Evolutionary conservation across 2,888 invertebrate genomes (phyloP).

Genomic region (Bombylius major): DNA sequence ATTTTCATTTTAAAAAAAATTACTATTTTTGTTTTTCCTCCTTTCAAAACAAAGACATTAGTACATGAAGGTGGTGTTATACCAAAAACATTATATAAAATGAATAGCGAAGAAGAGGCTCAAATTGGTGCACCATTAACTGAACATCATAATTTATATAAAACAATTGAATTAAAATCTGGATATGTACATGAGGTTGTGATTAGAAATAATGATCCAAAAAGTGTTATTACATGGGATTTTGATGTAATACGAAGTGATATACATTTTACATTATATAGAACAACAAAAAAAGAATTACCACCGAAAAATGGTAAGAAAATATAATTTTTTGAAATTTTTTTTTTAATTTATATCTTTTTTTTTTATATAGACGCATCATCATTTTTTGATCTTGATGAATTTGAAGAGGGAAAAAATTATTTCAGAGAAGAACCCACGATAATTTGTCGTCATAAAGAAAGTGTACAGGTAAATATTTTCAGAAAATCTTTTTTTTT

Average conservation of each 20-base stretch:
- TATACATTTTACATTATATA: slow-evolving; percentile 66
- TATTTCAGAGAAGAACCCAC: slow-evolving; percentile 67
- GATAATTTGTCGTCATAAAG: slow-evolving; percentile 79
- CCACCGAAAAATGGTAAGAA: slow-evolving; percentile 28
- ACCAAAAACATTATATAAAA: slow-evolving; percentile 73
- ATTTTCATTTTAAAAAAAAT: too few relatives aligned
- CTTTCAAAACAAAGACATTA: slow-evolving; percentile 46
- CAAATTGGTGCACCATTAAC: slow-evolving; percentile 19
- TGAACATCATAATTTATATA: slow-evolving; percentile 32
- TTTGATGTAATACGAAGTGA: slow-evolving; percentile 88
- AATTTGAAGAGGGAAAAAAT: slow-evolving; percentile 64
- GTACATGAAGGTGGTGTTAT: slow-evolving; percentile 79
- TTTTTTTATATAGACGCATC: neutral
- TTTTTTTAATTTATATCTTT: neutral
- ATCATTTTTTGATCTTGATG: slow-evolving; percentile 49
- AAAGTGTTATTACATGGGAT: slow-evolving; percentile 91
- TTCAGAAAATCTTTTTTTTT: neutral
- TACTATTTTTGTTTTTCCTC: too few relatives aligned
- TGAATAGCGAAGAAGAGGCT: slow-evolving; percentile 33
- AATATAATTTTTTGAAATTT: neutral
- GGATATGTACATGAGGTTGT: slow-evolving; percentile 61
- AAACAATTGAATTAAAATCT: slow-evolving; percentile 28
- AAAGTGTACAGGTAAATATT: slow-evolving; percentile 70
- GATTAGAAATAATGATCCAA: slow-evolving; percentile 67
- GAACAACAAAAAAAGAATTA: slow-evolving; percentile 26